Evolutionary conservation across 2,113 vertebrate genomes (phyloP).

Genomic region (Ochotona curzoniae): DNA sequence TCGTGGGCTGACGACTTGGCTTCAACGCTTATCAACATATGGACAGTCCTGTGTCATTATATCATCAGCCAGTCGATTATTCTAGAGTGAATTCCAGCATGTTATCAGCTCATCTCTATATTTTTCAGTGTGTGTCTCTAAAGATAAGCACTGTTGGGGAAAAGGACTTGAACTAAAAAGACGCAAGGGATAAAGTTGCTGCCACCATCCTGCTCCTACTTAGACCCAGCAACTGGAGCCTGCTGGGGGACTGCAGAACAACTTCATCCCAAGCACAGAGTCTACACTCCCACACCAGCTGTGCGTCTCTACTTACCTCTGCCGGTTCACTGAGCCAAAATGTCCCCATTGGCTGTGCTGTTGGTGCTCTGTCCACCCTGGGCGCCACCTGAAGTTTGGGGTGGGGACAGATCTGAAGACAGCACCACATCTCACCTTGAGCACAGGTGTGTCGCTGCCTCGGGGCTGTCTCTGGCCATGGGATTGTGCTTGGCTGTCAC

Average conservation of each 20-base stretch:
- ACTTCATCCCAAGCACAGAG: neutral
- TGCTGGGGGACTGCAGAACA: neutral
- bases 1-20: neutral
- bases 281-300: neutral
- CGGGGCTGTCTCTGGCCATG: neutral
- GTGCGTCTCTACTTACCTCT: neutral
- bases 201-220: neutral
- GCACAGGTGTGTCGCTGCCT: neutral
- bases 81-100: slow-evolving; percentile 1
- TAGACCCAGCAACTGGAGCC: neutral
- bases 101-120: neutral
- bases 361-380: neutral
- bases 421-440: neutral
- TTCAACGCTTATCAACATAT: neutral
- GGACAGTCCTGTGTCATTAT: neutral
- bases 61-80: neutral
- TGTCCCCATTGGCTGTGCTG: neutral
- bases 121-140: neutral
- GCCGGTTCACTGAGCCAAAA: neutral
- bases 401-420: neutral
- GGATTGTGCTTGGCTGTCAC: neutral
- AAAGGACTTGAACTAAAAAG: neutral
- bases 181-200: neutral
- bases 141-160: neutral
- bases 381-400: neutral